Evolutionary conservation across 1,140 invertebrate genomes (phyloP).

Genomic region (Drosophila hydei): DNA sequence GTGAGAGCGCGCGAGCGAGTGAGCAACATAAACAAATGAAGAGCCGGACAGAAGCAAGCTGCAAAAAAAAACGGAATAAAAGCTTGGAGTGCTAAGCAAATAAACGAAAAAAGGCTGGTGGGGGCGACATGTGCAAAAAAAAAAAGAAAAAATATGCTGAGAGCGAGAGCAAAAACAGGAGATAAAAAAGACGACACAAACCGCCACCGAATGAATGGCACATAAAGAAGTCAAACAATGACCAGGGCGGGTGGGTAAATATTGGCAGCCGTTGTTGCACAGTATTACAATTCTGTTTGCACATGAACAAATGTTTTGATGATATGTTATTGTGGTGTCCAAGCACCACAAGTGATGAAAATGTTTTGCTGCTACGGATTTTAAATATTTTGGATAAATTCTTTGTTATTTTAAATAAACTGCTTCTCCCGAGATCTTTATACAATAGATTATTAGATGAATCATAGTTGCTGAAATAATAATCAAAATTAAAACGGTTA

Average conservation of each 20-base stretch:
- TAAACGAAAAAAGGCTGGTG: slow-evolving; percentile 46
- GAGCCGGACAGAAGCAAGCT: slow-evolving; percentile 41
- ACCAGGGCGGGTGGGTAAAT: slow-evolving; percentile 43
- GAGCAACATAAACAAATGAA: slow-evolving; percentile 74
- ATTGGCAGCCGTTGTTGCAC: slow-evolving; percentile 42
- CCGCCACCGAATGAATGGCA: slow-evolving; percentile 74
- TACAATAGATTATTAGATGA: too few relatives aligned
- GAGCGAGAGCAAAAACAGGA: slow-evolving; percentile 50
- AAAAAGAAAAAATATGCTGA: slow-evolving; percentile 54
- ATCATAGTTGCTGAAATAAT: too few relatives aligned
- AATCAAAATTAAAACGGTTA: too few relatives aligned
- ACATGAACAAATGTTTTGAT: neutral
- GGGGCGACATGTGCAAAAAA: slow-evolving; percentile 73
- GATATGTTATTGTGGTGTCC: too few relatives aligned
- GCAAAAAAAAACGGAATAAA: slow-evolving; percentile 39
- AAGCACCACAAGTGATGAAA: neutral
- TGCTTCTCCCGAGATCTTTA: too few relatives aligned
- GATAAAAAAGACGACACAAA: slow-evolving; percentile 73
- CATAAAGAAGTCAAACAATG: slow-evolving; percentile 65
- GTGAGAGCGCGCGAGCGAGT: slow-evolving; percentile 62
- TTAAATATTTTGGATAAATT: too few relatives aligned
- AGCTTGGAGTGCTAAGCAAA: slow-evolving; percentile 41
- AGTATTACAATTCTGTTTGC: slow-evolving; percentile 27
- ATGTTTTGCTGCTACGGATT: neutral
- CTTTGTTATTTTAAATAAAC: too few relatives aligned